Percentiles rank a stretch among this genome's conserved stretches.
Evolutionary conservation across 2,888 invertebrate species (phyloP).

Genomic region (Drosophila neutralis): DNA sequence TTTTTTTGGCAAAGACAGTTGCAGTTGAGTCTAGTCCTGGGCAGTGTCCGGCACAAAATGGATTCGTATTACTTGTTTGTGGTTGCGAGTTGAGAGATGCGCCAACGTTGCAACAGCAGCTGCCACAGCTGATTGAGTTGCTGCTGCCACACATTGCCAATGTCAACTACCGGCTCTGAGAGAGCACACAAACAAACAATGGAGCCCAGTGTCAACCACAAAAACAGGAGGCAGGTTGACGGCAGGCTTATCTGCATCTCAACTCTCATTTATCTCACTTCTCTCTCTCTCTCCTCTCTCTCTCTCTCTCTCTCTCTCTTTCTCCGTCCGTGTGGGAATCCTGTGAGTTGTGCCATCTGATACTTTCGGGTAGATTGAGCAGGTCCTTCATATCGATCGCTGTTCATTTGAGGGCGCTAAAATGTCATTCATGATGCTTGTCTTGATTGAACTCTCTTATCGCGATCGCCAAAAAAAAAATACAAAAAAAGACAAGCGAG

Average conservation of each 20-base stretch:
- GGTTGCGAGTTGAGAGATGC: conserved; percentile 37
- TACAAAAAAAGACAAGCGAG: not conserved
- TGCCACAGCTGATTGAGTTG: conserved; percentile 62
- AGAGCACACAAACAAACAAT: conserved; percentile 32
- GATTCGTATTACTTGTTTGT: conserved; percentile 60
- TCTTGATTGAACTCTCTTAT: conserved; percentile 64
- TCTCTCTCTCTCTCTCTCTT: not conserved
- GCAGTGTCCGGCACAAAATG: conserved; percentile 53
- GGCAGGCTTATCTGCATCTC: conserved; percentile 65
- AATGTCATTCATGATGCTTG: conserved; percentile 65
- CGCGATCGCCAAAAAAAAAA: conserved; percentile 13
- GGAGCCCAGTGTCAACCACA: conserved; percentile 60
- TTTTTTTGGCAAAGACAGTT: conserved; percentile 37
- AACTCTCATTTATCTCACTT: conserved; percentile 15
- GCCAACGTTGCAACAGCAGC: conserved; percentile 50
- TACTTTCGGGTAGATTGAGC: conserved; percentile 60
- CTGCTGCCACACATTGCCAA: conserved; percentile 61
- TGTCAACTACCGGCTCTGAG: conserved; percentile 57
- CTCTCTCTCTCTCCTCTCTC: conserved; percentile 7
- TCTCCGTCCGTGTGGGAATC: conserved; percentile 49
- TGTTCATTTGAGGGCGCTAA: conserved; percentile 55
- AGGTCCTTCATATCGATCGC: conserved; percentile 46
- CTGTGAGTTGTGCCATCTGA: conserved; percentile 47
- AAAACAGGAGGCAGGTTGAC: conserved; percentile 50
- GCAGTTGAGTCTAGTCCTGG: conserved; percentile 4